Evolutionary conservation across 2,797 vertebrate species (phyloP).

Genomic region (Enteromius paludinosus): DNA sequence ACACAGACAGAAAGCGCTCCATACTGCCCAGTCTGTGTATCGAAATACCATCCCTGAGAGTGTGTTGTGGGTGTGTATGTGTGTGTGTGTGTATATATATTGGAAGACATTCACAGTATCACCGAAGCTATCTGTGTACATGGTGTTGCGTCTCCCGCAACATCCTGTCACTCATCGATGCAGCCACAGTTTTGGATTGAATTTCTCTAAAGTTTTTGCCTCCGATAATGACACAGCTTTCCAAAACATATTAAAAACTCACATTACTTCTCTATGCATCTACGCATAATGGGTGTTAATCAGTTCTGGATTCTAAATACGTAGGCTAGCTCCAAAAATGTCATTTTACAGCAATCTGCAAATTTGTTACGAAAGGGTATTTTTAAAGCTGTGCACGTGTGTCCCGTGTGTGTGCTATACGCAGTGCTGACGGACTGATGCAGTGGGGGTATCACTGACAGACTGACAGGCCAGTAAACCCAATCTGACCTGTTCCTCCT

Average conservation of each 20-base stretch:
- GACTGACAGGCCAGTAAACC: conserved; percentile 79
- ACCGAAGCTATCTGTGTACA: conserved; percentile 63
- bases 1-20: conserved; percentile 65
- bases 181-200: conserved; percentile 47
- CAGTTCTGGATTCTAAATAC: neutral
- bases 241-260: neutral
- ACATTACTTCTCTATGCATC: neutral
- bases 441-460: conserved; percentile 85
- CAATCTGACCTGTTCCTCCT: conserved; percentile 67
- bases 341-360: neutral
- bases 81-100: conserved; percentile 59
- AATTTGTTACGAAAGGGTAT: conserved; percentile 16
- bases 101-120: conserved; percentile 64
- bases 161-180: conserved; percentile 61
- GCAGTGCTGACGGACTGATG: conserved; percentile 72
- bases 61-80: conserved; percentile 52
- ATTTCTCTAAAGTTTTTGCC: conserved; percentile 40
- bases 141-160: conserved; percentile 62
- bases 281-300: conserved; percentile 3
- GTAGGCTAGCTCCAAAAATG: neutral
- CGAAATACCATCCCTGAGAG: conserved; percentile 60
- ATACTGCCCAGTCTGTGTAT: conserved; percentile 59
- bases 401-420: conserved; percentile 27
- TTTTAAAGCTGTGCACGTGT: neutral
- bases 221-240: neutral